Conservation (phyloP, 2,797 vertebrate species). For the Sebastes goodei region DNA sequence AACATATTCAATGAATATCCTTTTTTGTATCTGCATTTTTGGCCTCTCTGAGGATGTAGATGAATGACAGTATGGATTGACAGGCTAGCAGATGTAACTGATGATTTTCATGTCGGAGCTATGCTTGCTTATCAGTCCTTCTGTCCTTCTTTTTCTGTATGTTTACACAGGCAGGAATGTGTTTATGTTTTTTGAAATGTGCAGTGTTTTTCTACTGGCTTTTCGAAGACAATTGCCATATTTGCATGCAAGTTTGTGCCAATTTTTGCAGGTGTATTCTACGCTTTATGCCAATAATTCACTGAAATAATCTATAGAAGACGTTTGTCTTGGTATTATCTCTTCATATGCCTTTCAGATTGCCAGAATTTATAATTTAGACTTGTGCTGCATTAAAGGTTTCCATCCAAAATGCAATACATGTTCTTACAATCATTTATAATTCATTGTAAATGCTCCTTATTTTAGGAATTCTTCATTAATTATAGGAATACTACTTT, state of each 20-base stretch:
- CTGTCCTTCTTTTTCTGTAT: constrained; percentile 19
- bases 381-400: constrained; percentile 51
- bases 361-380: constrained; percentile 29
- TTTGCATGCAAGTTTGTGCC: constrained; percentile 85
- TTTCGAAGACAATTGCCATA: constrained; percentile 34
- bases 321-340: constrained; percentile 14
- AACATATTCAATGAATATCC: constrained; percentile 19
- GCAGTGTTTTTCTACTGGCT: constrained; percentile 57
- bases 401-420: constrained; percentile 7
- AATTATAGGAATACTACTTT: neutral
- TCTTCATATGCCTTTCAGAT: constrained; percentile 26
- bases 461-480: neutral
- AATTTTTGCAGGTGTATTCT: constrained; percentile 86
- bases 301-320: constrained; percentile 55
- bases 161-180: constrained; percentile 44
- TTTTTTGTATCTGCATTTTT: constrained; percentile 26
- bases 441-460: neutral
- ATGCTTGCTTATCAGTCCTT: constrained; percentile 7
- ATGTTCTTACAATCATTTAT: neutral
- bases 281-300: constrained; percentile 52
- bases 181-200: constrained; percentile 51
- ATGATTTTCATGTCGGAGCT: constrained; percentile 14
- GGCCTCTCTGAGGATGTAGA: constrained; percentile 12
- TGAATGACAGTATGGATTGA: constrained; percentile 5
- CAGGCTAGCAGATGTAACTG: constrained; percentile 8